Conservation (phyloP, 2,888 invertebrate species). For the Rhagophthalmus giganteus region DNA sequence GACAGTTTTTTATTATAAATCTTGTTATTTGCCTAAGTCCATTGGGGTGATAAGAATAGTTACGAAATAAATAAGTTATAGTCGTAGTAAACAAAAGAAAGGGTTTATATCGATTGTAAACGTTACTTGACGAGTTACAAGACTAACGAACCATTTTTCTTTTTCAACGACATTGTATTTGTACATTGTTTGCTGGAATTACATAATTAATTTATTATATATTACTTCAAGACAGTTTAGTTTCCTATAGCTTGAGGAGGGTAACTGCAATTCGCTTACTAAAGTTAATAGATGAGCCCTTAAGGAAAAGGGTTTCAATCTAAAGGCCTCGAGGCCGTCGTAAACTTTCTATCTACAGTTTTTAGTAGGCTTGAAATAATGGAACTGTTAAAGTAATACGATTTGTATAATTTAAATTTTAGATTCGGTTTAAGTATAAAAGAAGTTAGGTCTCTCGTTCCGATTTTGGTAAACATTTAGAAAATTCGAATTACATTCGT, state of each 20-base stretch:
- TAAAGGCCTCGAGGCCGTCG: neutral
- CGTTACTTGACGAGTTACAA: too few species aligned
- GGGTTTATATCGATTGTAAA: too few species aligned
- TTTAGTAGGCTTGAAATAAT: neutral
- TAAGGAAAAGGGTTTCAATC: neutral
- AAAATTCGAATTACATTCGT: neutral
- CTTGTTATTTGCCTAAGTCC: too few species aligned
- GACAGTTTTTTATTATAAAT: too few species aligned
- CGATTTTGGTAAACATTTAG: neutral
- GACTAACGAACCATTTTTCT: too few species aligned
- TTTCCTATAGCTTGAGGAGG: neutral
- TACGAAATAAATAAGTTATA: too few species aligned
- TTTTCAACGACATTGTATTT: too few species aligned
- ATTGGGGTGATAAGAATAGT: too few species aligned
- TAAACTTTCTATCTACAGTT: neutral
- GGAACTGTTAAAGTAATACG: neutral
- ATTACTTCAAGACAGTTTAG: too few species aligned
- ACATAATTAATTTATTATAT: too few species aligned
- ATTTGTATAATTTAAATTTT: neutral
- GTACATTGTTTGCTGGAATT: too few species aligned
- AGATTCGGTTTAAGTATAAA: neutral
- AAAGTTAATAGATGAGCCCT: neutral
- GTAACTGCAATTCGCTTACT: neutral
- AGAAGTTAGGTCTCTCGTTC: neutral
- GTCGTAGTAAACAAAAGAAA: too few species aligned